Evolutionary conservation across 2,797 vertebrate species (phyloP).

Genomic region (Fistularia tabacaria): DNA sequence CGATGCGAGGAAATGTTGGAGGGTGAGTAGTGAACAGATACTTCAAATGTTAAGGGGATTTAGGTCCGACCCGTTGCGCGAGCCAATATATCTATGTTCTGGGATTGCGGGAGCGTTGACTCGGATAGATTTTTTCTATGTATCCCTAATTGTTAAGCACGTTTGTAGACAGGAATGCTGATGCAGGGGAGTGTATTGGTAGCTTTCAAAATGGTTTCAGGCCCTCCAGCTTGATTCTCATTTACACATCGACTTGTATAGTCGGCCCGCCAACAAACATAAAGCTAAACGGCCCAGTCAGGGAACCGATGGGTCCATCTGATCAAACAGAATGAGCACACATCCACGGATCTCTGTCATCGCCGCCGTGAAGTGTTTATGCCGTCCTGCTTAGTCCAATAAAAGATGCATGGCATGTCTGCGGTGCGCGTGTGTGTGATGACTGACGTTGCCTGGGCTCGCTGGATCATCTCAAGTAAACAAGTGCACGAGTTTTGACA

Average conservation of each 20-base stretch:
- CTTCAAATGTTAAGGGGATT: neutral
- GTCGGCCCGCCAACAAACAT: slow-evolving; percentile 9
- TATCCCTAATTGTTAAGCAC: neutral
- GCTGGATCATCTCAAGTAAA: slow-evolving; percentile 63
- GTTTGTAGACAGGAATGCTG: neutral
- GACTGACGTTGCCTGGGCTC: slow-evolving; percentile 43
- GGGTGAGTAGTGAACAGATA: slow-evolving; percentile 70
- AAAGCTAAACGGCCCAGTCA: slow-evolving; percentile 27
- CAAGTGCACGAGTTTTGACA: slow-evolving; percentile 64
- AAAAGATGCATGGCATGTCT: slow-evolving; percentile 60
- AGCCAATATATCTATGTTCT: too few relatives aligned
- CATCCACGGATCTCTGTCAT: slow-evolving; percentile 15
- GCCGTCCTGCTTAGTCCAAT: slow-evolving; percentile 48
- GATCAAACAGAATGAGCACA: slow-evolving; percentile 40
- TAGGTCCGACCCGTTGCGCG: neutral
- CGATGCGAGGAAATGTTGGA: slow-evolving; percentile 84
- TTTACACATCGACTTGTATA: neutral
- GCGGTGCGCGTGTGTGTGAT: slow-evolving; percentile 31
- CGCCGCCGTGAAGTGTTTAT: slow-evolving; percentile 24
- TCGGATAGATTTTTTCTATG: too few relatives aligned
- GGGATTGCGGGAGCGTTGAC: too few relatives aligned
- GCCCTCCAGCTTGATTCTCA: neutral
- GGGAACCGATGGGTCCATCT: slow-evolving; percentile 38
- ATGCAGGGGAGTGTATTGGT: neutral
- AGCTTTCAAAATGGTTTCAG: too few relatives aligned